A percentile compares a stretch with the other conserved stretches of the same genome.
Evolutionary conservation across 2,888 invertebrate species (phyloP).

Genomic region (Oscheius sp.): DNA sequence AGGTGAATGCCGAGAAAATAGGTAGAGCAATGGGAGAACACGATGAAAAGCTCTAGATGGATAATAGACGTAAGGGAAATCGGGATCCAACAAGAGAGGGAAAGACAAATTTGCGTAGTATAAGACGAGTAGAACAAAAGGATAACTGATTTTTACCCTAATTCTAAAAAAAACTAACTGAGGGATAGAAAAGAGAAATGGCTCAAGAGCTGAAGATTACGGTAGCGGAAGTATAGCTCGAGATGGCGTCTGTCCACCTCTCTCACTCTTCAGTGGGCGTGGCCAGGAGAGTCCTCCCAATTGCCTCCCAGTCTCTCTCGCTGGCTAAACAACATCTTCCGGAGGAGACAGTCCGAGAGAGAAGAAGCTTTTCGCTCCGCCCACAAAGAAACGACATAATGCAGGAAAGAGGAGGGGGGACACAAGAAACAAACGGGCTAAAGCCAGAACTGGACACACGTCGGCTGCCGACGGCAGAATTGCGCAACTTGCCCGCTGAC

Average conservation of each 20-base stretch:
- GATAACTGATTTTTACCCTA: not conserved
- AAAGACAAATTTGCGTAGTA: no score
- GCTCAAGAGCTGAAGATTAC: constrained; percentile 3
- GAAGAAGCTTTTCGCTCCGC: constrained; percentile 20
- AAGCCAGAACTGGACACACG: constrained; percentile 19
- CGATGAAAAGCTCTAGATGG: not conserved
- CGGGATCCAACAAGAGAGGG: no score
- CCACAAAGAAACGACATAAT: constrained; percentile 30
- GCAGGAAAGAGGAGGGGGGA: constrained; percentile 17
- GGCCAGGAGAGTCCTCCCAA: not conserved
- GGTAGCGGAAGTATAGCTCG: constrained; percentile 19
- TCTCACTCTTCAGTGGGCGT: not conserved
- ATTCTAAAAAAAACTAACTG: not conserved
- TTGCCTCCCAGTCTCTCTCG: not conserved
- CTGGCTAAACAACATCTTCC: constrained; percentile 28
- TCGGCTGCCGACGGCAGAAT: constrained; percentile 19
- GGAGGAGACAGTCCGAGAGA: constrained; percentile 16
- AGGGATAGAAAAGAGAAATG: not conserved
- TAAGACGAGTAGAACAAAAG: not conserved
- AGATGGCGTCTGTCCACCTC: constrained; percentile 1
- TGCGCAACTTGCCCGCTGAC: constrained; percentile 22
- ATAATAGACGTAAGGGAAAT: not conserved
- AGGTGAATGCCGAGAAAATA: not conserved
- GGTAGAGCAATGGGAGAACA: not conserved
- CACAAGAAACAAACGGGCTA: constrained; percentile 29